Base-by-base conservation (phyloP, 2,888 invertebrate genomes). In the Lasiommata megera region DNA sequence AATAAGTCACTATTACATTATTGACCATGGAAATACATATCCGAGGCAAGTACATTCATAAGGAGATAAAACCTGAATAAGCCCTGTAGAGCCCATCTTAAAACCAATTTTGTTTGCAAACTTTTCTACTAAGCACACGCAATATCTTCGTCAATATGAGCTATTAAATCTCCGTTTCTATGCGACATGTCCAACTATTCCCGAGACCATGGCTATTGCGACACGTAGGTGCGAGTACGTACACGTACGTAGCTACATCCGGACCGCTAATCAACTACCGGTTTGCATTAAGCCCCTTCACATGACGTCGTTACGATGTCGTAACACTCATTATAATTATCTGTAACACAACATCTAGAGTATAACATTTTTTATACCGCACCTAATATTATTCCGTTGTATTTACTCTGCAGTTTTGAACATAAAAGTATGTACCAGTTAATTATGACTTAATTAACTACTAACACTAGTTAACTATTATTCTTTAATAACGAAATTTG, bases 201-300 rank as follows among this genome's bases (percentile, higher is more conserved):
- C 12, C 23, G 31, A 54, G 44, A 54, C 12, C 36, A 31, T 36
- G 54, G 54, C 7, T 37, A 41, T 54, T 54, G 54, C 44, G 44
- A 31, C 41, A 52, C 31, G 9, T 12, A 29, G 23, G 28, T n/a
- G 14, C 3, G 9, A 9, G 31, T 18, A 36, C 36, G 34, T 12
- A 52, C 38, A 51, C 12, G 11, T 38, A 40, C 29, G 51, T 29
- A 17, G 43, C 16, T 47, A 31, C 31, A 46, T 52, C 56, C 52
- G 51, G 51, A 56, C 31, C 31, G 18, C 51, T 56, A 56, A 56
- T 52, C 38, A 52, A 56, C 44, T 46, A 52, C 51, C 46, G 51
- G 56, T 52, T 56, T 28, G 31, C 41, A 34, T 41, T 31, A 6
- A 41, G 18, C 52, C 52, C 34, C 52, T 43, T 52, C 41, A 52